Evolutionary conservation across 2,113 vertebrate genomes (phyloP).

Genomic region (Glaucidium brasilianum): DNA sequence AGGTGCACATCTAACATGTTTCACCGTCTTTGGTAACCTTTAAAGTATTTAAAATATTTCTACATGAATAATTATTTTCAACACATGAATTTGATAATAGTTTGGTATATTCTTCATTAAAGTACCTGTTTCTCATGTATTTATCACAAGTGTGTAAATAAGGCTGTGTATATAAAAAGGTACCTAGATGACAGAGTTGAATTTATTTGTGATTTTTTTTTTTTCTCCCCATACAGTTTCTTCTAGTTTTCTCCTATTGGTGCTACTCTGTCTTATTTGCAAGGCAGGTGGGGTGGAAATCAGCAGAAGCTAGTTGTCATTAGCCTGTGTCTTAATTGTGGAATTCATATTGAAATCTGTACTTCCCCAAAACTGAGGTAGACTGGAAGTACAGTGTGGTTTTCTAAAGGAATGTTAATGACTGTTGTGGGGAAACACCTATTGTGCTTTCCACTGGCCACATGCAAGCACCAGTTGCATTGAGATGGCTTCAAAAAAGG

Average conservation of each 20-base stretch:
- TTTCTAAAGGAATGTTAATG: background rate
- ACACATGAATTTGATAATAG: background rate
- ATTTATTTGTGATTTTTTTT: background rate
- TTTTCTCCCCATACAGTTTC: background rate
- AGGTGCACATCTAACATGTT: background rate
- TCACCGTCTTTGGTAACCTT: background rate
- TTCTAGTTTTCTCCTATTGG: background rate
- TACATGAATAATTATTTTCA: background rate
- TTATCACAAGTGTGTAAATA: background rate
- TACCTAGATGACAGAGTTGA: background rate
- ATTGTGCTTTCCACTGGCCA: background rate
- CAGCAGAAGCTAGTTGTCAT: background rate
- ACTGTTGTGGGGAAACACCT: too few species aligned
- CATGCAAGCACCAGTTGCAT: accelerated
- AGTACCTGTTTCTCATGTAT: background rate
- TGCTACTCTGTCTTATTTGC: background rate
- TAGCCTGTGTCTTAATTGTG: background rate
- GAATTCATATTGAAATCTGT: background rate
- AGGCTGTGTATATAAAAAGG: background rate
- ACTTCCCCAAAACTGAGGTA: background rate
- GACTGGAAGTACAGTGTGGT: background rate
- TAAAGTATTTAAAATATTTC: background rate
- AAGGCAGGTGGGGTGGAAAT: background rate
- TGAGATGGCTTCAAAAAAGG: background rate
- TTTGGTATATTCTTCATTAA: background rate